phyloP scores from a whole-genome alignment of 1,140 invertebrate genomes.

The Wasmannia auropunctata region DNA sequence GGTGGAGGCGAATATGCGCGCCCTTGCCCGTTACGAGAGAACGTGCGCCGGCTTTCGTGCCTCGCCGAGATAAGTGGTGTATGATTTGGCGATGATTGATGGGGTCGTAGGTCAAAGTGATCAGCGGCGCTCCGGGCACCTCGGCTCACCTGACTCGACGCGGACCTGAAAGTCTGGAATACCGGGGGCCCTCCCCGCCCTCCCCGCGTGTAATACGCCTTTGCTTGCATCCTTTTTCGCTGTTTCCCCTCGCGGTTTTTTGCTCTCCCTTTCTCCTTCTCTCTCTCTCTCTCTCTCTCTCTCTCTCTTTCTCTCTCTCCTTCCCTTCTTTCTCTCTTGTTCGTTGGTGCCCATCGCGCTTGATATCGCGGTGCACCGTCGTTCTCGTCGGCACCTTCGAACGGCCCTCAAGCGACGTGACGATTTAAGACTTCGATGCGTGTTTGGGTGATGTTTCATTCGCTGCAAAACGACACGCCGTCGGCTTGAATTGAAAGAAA shows the following conservation, averaged over 20 bases:
- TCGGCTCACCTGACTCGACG: slow-evolving; percentile 78
- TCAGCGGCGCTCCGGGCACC: slow-evolving; percentile 83
- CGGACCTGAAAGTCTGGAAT: slow-evolving; percentile 72
- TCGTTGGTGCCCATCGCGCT: neutral
- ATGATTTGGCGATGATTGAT: slow-evolving; percentile 85
- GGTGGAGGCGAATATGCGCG: slow-evolving; percentile 51
- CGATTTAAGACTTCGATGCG: slow-evolving; percentile 45
- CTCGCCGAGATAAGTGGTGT: slow-evolving; percentile 81
- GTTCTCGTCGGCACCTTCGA: slow-evolving; percentile 35
- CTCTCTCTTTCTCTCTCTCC: neutral
- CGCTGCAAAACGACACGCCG: slow-evolving; percentile 9
- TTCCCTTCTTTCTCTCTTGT: neutral
- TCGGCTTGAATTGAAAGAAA: slow-evolving; percentile 37
- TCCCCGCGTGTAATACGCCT: slow-evolving; percentile 69
- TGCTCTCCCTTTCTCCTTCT: neutral
- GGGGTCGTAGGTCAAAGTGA: slow-evolving; percentile 83
- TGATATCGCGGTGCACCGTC: slow-evolving; percentile 38
- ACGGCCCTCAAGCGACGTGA: slow-evolving; percentile 39
- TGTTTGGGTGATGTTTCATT: slow-evolving; percentile 50
- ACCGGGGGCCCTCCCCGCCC: slow-evolving; percentile 58
- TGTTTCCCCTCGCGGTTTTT: neutral
- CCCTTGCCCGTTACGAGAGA: slow-evolving; percentile 74
- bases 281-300: neutral
- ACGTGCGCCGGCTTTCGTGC: slow-evolving; percentile 81
- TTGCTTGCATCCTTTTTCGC: slow-evolving; percentile 1